Evolutionary conservation across 2,888 invertebrate species (phyloP), one percentile per base, ranked within the genome.

Genomic region (Campoletis raptor): DNA sequence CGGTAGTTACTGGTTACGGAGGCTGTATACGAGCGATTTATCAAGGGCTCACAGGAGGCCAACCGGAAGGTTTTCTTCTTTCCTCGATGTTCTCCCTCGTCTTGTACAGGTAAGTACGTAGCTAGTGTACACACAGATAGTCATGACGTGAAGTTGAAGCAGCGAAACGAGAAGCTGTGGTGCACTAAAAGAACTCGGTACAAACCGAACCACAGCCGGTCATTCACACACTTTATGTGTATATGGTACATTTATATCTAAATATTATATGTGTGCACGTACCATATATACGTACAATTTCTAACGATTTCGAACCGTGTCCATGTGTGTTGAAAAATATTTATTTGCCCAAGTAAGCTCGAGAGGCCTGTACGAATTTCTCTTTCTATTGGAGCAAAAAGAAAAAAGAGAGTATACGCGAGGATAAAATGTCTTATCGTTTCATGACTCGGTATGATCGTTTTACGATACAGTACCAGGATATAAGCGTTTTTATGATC

Each of bases 21-120:
- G 83, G 85, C 84, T 82, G 73, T 67, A 69, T 67, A 69, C 66
- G 57, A 81, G 83, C 82, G 85, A 87, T 88, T 87, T 88, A 88
- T 87, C 83, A 88, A 88, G 83, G 87, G 88, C 83, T 88, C 85
- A 83, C 85, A 76, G 80, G 78, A 85, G 85, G 79, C 82, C 84
- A 48, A 77, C 74, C 54, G 69, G 73, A 78, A 57, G 69, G 79
- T 82, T 82, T 77, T 81, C 73, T 61, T n/a, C 61, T 76, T 83
- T 73, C 24, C 48, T 72, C 64, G 30, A 72, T 64, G 37, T 64
- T 81, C 66, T 81, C 42, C 67, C 54, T 57, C 66, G n/a, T 40
- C 15, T 21, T 48, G 48, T 77, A 40, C 40, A 30, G 18, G 30
- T 40, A 66, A 21, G 12, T n/a, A 40, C 10, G 7, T 12, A 21